Conservation (phyloP, 2,797 vertebrate genomes). For the Kryptopterus vitreolus region DNA sequence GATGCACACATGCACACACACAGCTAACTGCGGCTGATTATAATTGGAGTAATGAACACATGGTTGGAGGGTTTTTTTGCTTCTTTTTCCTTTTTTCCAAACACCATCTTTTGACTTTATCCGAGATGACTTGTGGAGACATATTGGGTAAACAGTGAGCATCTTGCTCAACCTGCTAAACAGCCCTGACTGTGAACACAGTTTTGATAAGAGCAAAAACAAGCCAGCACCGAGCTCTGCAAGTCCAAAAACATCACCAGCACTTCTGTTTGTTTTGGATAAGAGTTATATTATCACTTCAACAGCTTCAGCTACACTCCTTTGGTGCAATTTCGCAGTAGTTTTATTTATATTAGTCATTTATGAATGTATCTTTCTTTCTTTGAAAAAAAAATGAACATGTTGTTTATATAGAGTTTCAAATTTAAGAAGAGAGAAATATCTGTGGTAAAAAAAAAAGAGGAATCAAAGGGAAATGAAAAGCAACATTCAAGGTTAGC, state of each 20-base stretch:
- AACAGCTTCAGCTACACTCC: not conserved
- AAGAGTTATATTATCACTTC: not conserved
- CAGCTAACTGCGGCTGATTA: slow-evolving; percentile 30
- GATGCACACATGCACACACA: slow-evolving; percentile 3
- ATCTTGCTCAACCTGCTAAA: slow-evolving; percentile 41
- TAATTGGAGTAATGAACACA: slow-evolving; percentile 54
- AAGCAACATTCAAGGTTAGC: not conserved
- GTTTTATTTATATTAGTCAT: not conserved
- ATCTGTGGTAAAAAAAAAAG: not conserved
- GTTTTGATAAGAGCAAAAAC: slow-evolving; percentile 6
- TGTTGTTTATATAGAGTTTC: not conserved
- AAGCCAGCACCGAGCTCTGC: not conserved
- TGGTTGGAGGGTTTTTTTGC: slow-evolving; percentile 18
- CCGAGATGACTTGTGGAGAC: slow-evolving; percentile 27
- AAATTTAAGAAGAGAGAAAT: not conserved
- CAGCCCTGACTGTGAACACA: slow-evolving; percentile 30
- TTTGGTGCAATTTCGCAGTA: not conserved
- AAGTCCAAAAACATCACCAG: not conserved
- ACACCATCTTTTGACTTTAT: slow-evolving; percentile 13
- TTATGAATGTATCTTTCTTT: not conserved
- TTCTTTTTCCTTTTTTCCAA: no score
- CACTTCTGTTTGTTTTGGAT: not conserved
- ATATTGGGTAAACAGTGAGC: slow-evolving; percentile 39
- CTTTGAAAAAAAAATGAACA: not conserved
- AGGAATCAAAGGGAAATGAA: not conserved